phyloP scores from a whole-genome alignment of 2,888 invertebrate genomes.

The Troides aeacus region DNA sequence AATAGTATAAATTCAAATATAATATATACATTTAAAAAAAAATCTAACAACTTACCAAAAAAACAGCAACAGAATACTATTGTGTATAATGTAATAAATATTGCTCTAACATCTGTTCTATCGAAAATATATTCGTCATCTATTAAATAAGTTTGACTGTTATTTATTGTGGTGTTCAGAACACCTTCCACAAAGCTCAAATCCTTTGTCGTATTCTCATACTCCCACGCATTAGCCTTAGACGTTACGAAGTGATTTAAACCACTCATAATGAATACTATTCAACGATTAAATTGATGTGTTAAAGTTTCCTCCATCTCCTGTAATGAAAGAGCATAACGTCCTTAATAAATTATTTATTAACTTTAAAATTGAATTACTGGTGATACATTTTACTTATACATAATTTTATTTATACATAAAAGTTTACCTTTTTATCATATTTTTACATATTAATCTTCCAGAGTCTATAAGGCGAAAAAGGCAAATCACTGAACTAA shows the following conservation, averaged over 20 bases:
- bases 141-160: slow-evolving; percentile 47
- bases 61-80: slow-evolving; percentile 90
- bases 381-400: too few species aligned
- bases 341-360: background rate
- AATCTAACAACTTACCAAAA: slow-evolving; percentile 83
- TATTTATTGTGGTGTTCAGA: slow-evolving; percentile 51
- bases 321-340: slow-evolving; percentile 13
- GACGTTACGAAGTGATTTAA: slow-evolving; percentile 17
- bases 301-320: slow-evolving; percentile 15
- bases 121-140: slow-evolving; percentile 87
- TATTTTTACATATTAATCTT: too few species aligned
- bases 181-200: slow-evolving; percentile 18
- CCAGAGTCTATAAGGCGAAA: too few species aligned
- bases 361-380: too few species aligned
- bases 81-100: slow-evolving; percentile 87
- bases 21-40: too few species aligned
- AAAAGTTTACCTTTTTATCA: too few species aligned
- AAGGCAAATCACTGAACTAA: too few species aligned
- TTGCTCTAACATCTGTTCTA: slow-evolving; percentile 84
- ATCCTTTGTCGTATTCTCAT: slow-evolving; percentile 33
- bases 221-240: slow-evolving; percentile 16
- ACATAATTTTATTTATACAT: too few species aligned
- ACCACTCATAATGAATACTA: slow-evolving; percentile 15
- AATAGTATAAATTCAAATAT: too few species aligned
- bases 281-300: background rate